Conservation (phyloP, 2,797 vertebrate genomes). For the Lophotriccus pileatus region DNA sequence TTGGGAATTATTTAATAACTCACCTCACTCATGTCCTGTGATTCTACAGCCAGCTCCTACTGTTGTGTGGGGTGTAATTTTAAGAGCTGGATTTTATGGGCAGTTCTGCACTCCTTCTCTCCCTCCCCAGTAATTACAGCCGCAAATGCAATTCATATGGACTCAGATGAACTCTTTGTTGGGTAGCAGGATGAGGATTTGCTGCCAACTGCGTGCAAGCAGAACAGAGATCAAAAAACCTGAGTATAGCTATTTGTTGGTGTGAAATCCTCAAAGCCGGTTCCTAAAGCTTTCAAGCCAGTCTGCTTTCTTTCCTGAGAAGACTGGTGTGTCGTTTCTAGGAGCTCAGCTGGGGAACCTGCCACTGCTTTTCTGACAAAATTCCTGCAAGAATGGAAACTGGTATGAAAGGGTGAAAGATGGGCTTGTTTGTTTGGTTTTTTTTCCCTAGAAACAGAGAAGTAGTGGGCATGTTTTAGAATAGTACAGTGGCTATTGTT, state of each 20-base stretch:
- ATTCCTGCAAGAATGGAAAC: not conserved
- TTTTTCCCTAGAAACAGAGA: not conserved
- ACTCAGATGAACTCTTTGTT: not conserved
- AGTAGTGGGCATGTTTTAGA: not conserved
- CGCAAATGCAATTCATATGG: not conserved
- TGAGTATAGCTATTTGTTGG: not conserved
- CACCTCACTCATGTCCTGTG: not conserved
- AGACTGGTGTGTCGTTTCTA: not conserved
- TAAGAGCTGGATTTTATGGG: not conserved
- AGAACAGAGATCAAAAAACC: not conserved
- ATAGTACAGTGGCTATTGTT: not conserved
- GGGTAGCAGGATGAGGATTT: not conserved
- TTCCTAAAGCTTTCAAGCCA: not conserved
- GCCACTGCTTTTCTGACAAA: not conserved
- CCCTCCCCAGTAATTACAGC: conserved; percentile 9
- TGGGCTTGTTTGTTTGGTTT: too few relatives aligned
- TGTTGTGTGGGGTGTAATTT: not conserved
- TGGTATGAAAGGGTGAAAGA: not conserved
- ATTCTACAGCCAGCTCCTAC: not conserved
- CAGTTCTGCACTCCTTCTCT: not conserved
- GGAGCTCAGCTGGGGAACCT: not conserved
- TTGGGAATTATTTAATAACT: not conserved
- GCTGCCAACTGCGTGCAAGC: not conserved
- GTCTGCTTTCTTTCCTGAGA: not conserved
- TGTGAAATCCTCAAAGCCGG: not conserved